Base-by-base conservation (phyloP, 2,888 invertebrate species). In the Coecobrya sp. region DNA sequence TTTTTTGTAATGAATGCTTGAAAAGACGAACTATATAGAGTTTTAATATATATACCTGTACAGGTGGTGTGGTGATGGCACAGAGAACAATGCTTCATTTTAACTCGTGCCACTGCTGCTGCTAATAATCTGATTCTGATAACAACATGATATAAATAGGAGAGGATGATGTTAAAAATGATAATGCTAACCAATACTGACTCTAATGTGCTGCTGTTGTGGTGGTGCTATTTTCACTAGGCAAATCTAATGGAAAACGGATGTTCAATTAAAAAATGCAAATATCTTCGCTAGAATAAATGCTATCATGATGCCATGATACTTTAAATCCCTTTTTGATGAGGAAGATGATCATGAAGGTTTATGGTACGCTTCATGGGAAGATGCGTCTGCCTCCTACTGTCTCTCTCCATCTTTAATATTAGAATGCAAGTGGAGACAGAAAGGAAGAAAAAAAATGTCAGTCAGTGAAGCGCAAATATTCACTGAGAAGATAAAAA, bases 231-330 rank as follows among this genome's bases (percentile, higher is more conserved):
- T 68, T 30, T 11, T 45, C 62, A 13, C 25, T 62, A 7, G n/a
- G 62, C 19, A 62, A 62, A 25, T 85, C 90, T 85, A 85, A 90
- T 90, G 90, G 90, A 90, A 76, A 90, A 85, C 90, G 90, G 90
- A 90, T 90, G 90, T 90, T 85, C 91, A 86, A 91, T 91, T 91
- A 86, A 86, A 76, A 90, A 91, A 91, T 85, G 86, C 91, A 91
- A 91, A 91, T 73, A 42, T 19, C 42, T 73, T 13, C 42, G 62
- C n/a, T 68, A 73, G 36, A n/a, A 42, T 73, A 13, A 42, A 19
- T 36, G 42, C 8, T 36, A 45, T 25, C 81, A 10, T 68, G 42
- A 10, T 27, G 25, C 52, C 68, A n/a, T n/a, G n/a, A n/a, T n/a
- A n/a, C 62, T 79, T 68, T 49, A 73, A 49, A 55, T 25, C 45